Conservation (phyloP, 2,888 invertebrate species). For the Trachelus stipa region DNA sequence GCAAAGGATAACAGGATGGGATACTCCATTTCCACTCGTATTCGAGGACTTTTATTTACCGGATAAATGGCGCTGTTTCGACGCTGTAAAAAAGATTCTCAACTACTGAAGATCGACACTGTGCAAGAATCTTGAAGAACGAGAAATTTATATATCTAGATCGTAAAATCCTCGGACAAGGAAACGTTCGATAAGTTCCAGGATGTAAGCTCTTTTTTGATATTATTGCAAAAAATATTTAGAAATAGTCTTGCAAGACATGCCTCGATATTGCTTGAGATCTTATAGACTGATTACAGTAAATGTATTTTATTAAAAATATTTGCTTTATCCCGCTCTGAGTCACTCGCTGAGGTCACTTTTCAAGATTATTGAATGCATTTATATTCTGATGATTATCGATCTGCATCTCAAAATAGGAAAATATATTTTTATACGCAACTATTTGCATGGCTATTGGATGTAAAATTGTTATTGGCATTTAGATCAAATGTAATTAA, state of each 20-base stretch:
- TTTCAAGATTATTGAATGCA: not conserved
- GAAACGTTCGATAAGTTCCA: not conserved
- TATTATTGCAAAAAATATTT: not conserved
- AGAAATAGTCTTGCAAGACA: not conserved
- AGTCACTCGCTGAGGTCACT: not conserved
- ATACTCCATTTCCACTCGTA: conserved; percentile 97
- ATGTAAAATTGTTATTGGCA: not conserved
- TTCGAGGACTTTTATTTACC: conserved; percentile 98
- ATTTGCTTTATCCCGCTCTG: not conserved
- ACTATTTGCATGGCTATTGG: not conserved
- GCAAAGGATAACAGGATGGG: conserved; percentile 91
- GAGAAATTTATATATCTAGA: not conserved
- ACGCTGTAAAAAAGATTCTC: conserved; percentile 81
- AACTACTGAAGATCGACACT: conserved; percentile 71
- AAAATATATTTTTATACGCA: not conserved
- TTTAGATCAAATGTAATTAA: not conserved
- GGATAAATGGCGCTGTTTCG: conserved; percentile 90
- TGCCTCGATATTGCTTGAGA: not conserved
- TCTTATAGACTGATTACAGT: not conserved
- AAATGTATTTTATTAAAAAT: not conserved
- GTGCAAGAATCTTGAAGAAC: not conserved
- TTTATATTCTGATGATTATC: too few species aligned
- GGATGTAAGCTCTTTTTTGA: not conserved
- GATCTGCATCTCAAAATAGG: not conserved
- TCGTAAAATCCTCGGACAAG: not conserved